A percentile compares a stretch with the other conserved stretches of the same genome.
Conservation (phyloP, 1,140 invertebrate genomes). For the Drosophila pectinifera region DNA sequence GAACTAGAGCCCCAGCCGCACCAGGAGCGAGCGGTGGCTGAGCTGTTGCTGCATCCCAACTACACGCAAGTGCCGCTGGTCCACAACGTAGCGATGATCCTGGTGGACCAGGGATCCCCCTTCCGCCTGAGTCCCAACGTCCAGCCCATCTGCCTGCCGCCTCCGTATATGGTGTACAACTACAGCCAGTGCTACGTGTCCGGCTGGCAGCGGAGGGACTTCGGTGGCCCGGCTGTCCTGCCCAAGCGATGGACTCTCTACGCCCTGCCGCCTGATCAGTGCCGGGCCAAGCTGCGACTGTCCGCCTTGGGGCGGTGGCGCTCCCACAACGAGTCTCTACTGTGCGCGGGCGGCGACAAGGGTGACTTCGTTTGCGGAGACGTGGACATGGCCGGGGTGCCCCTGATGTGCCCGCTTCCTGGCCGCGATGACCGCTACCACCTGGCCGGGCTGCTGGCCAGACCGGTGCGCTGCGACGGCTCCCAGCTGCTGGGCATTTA, state of each 20-base stretch:
- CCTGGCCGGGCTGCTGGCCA: constrained; percentile 56
- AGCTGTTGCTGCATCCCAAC: constrained; percentile 55
- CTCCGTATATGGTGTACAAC: constrained; percentile 46
- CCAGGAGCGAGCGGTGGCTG: constrained; percentile 37
- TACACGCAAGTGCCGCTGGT: constrained; percentile 48
- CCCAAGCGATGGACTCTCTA: constrained; percentile 56
- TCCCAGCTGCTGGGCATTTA: constrained; percentile 62
- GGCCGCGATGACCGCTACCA: constrained; percentile 43
- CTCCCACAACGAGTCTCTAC: constrained; percentile 47
- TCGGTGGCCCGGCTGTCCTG: constrained; percentile 28
- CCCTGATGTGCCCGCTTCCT: constrained; percentile 59
- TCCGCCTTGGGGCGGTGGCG: constrained; percentile 52
- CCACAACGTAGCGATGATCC: constrained; percentile 57
- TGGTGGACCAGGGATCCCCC: constrained; percentile 25
- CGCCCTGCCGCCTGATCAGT: constrained; percentile 58
- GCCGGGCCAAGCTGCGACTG: constrained; percentile 50
- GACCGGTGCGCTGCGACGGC: constrained; percentile 48
- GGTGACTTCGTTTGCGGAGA: constrained; percentile 56
- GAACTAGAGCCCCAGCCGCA: constrained; percentile 52
- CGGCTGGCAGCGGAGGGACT: constrained; percentile 53
- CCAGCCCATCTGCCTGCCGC: constrained; percentile 59
- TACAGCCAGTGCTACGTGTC: constrained; percentile 64
- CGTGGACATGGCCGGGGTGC: constrained; percentile 38
- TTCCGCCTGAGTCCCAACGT: constrained; percentile 42
- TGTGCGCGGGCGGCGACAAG: constrained; percentile 65